Percentiles rank a stretch among this genome's conserved stretches.
These are phyloP conservation scores for Schizopygopsis malacanthus DNA, from an alignment of 2,797 vertebrate species.

Conservation along the genomic window DNA sequence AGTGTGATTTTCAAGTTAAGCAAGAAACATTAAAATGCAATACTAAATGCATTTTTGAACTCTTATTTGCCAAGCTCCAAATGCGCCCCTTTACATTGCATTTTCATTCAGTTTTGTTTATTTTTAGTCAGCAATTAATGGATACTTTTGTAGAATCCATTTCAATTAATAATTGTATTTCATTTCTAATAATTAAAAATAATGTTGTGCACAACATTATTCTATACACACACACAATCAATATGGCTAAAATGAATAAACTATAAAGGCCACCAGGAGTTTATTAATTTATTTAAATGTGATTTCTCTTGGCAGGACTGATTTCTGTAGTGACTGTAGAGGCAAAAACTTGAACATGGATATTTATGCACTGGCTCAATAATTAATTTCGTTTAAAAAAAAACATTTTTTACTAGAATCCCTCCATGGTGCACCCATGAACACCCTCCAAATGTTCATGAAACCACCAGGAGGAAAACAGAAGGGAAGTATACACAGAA, in stretches of 20 bases:
- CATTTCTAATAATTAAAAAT: too few relatives aligned
- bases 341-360: background rate
- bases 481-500: conserved; percentile 1
- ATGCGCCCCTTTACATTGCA: too few relatives aligned
- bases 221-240: too few relatives aligned
- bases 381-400: conserved; percentile 15
- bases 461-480: conserved; percentile 33
- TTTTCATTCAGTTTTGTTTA: too few relatives aligned
- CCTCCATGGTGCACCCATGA: background rate
- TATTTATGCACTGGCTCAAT: conserved; percentile 1
- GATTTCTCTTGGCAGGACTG: background rate
- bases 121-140: too few relatives aligned
- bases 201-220: too few relatives aligned
- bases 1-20: too few relatives aligned
- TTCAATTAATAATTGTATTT: too few relatives aligned
- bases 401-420: background rate
- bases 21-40: too few relatives aligned
- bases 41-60: too few relatives aligned
- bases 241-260: background rate
- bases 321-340: background rate
- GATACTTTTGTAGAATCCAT: too few relatives aligned
- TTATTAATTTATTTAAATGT: background rate
- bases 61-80: too few relatives aligned
- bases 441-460: conserved; percentile 3
- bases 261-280: background rate